These are phyloP conservation scores for Drymodes brunneopygia DNA, from an alignment of 2,113 vertebrate species.

Conservation along the genomic window DNA sequence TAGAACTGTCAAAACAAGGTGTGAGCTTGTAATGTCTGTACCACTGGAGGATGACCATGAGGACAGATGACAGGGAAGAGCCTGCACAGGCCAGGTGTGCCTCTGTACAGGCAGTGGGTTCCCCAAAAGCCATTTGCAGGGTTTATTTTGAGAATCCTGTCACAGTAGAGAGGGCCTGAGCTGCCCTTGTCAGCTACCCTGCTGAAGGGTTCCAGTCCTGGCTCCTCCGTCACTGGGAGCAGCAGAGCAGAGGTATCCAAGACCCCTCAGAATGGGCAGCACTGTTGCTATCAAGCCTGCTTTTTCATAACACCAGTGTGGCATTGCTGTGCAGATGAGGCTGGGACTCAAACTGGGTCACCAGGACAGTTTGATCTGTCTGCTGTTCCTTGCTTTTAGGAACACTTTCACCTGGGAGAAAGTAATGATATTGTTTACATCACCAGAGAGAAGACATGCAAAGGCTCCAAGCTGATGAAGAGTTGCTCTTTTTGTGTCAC, in stretches of 20 bases:
- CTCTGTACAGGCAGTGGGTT: background rate
- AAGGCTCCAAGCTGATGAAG: background rate
- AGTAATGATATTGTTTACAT: background rate
- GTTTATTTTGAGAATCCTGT: background rate
- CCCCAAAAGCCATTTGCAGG: background rate
- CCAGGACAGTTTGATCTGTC: background rate
- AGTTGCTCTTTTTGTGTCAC: background rate
- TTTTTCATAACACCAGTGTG: fast-evolving
- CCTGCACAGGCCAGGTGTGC: background rate
- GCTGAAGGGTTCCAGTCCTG: background rate
- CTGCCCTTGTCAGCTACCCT: background rate
- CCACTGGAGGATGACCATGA: fast-evolving
- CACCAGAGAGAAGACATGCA: background rate
- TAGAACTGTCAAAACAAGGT: fast-evolving
- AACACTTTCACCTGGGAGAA: background rate
- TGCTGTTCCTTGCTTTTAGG: background rate
- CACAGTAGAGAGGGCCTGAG: background rate
- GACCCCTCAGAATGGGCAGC: fast-evolving
- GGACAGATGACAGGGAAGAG: background rate
- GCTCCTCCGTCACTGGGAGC: background rate
- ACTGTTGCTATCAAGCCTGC: background rate
- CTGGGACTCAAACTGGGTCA: background rate
- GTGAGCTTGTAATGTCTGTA: background rate
- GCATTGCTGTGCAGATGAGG: background rate
- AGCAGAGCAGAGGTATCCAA: background rate